Percentiles rank a stretch among this genome's conserved stretches.
Conservation (phyloP, 2,797 vertebrate genomes). For the Muscicapa comitata region DNA sequence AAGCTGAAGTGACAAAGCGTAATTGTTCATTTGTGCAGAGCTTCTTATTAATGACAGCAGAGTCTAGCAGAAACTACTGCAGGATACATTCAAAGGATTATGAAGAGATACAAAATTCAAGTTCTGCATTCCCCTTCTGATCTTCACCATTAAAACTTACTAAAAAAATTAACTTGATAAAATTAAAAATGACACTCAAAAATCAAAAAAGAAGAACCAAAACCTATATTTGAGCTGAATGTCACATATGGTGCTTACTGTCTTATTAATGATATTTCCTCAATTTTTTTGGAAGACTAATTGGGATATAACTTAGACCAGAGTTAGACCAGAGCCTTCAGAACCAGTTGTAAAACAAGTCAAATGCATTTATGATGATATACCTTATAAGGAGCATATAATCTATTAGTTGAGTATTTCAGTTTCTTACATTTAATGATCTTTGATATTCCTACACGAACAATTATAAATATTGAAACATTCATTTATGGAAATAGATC, state of each 20-base stretch:
- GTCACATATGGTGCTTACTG: not conserved
- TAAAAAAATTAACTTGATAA: not conserved
- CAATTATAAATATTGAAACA: not conserved
- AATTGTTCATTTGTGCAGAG: not conserved
- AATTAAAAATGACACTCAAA: accelerated
- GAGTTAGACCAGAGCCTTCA: not conserved
- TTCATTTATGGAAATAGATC: not conserved
- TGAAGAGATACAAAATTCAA: not conserved
- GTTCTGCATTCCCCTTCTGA: not conserved
- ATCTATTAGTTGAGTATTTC: not conserved
- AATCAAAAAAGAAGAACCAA: not conserved
- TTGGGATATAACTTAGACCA: not conserved
- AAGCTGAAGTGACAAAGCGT: not conserved
- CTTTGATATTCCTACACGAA: not conserved
- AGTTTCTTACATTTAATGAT: not conserved
- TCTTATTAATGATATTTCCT: not conserved
- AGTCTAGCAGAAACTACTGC: not conserved
- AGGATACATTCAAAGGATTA: not conserved
- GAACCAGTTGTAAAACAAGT: not conserved
- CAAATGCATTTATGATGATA: not conserved
- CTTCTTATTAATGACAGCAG: not conserved
- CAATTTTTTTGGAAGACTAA: not conserved
- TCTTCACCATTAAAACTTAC: not conserved
- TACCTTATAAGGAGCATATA: not conserved
- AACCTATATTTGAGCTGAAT: not conserved